Evolutionary conservation across 2,113 vertebrate genomes (phyloP).

Genomic region (Mugil cephalus): DNA sequence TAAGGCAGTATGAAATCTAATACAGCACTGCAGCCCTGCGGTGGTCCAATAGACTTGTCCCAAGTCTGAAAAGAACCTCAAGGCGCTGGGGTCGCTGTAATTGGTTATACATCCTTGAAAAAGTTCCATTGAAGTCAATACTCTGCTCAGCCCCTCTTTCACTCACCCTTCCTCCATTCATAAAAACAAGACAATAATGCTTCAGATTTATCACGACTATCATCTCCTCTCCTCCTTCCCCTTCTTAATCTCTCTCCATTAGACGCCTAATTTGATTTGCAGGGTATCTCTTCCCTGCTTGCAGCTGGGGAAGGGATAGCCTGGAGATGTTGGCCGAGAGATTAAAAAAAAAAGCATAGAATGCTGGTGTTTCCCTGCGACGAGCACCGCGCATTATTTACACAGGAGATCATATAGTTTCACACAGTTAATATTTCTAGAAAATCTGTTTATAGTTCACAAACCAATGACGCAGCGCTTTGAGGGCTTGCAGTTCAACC

Average conservation of each 20-base stretch:
- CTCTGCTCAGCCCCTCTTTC: conserved; percentile 66
- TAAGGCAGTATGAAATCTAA: conserved; percentile 71
- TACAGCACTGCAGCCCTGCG: conserved; percentile 41
- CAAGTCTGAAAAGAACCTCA: conserved; percentile 61
- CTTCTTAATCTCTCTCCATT: conserved; percentile 65
- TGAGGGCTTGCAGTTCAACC: neutral
- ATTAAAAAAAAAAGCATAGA: conserved; percentile 34
- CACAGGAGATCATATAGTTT: neutral
- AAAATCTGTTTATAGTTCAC: neutral
- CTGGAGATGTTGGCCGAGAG: conserved; percentile 57
- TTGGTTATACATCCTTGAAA: conserved; percentile 78
- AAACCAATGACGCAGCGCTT: neutral
- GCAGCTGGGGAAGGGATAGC: conserved; percentile 32
- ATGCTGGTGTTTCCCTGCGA: conserved; percentile 1
- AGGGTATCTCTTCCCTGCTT: conserved; percentile 63
- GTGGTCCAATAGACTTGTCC: conserved; percentile 67
- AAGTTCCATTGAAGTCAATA: conserved; percentile 80
- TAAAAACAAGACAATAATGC: conserved; percentile 72
- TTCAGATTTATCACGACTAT: conserved; percentile 70
- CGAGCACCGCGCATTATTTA: conserved; percentile 4
- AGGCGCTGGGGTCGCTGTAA: conserved; percentile 64
- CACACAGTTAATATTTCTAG: neutral
- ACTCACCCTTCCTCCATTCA: conserved; percentile 65
- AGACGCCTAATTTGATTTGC: conserved; percentile 80
- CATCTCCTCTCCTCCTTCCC: conserved; percentile 43